Evolutionary conservation across 1,140 invertebrate genomes (phyloP), one percentile per base, ranked within the genome.

Genomic region (Andrena cerasifolii): DNA sequence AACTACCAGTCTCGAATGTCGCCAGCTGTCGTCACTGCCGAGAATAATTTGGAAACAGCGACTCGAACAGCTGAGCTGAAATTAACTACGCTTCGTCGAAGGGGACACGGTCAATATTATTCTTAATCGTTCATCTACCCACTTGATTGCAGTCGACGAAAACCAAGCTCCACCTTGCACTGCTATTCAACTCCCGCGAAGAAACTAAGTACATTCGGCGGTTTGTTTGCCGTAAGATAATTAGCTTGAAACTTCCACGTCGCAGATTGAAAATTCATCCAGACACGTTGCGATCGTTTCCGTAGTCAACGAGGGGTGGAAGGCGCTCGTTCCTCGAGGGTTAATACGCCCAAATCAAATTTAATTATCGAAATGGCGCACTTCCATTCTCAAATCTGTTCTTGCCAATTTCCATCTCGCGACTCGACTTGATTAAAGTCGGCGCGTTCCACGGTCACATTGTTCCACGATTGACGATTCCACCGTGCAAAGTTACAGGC

Each of bases 301-400:
- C 10, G 1, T 33, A 3, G 56, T 1, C 56, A 21, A 4, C 31
- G 26, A 2, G 4, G 8, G 28, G 3, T 7, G 4, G 5, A 12
- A 14, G 4, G 24, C 10, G 14, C 28, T 54, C 28, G 21, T 3
- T 26, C 21, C 10, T 31, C 14, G 7, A 28, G 43, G 45, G 53
- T 33, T 53, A 54, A 65, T 66, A 53, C 33, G 3, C n/a, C 10
- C 26, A 31, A n/a, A 54, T 54, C 33, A 43, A 74, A 74, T 54
- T 54, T 74, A 65, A 74, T 66, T 66, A 74, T 74, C 43, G 36
- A 54, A 74, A 74, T n/a, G 47, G 59, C 70, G 18, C 33, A 26
- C 8, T 14, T 31, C 14, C 33, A 1, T 18, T 18, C 3, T 36
- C 12, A 10, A 26, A 54, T n/a, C n/a, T n/a, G 14, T 54, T 40